These are phyloP conservation scores for Amniataba percoides DNA, from an alignment of 2,797 vertebrate genomes.

Conservation along the genomic window DNA sequence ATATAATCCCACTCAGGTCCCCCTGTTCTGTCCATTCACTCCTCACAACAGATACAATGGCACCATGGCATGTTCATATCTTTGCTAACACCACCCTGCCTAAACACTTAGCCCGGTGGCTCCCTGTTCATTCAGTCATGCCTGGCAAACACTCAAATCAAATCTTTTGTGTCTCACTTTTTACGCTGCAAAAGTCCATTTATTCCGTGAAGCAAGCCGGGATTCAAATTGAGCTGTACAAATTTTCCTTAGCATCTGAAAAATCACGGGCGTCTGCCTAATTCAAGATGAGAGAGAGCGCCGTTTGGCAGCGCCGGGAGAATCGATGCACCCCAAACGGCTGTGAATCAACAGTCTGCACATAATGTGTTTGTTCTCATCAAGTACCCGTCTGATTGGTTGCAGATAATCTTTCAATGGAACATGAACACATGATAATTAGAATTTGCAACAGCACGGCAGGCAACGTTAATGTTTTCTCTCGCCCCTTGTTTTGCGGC, in stretches of 20 bases:
- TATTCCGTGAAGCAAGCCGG: slow-evolving; percentile 46
- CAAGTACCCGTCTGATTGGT: slow-evolving; percentile 77
- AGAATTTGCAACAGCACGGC: slow-evolving; percentile 71
- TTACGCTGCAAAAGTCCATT: slow-evolving; percentile 48
- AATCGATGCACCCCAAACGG: slow-evolving; percentile 79
- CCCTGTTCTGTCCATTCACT: slow-evolving; percentile 33
- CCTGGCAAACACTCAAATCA: slow-evolving; percentile 53
- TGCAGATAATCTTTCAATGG: slow-evolving; percentile 80
- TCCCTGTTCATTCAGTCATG: slow-evolving; percentile 41
- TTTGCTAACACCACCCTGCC: slow-evolving; percentile 25
- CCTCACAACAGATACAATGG: slow-evolving; percentile 32
- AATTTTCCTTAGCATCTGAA: slow-evolving; percentile 78
- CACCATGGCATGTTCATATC: slow-evolving; percentile 34
- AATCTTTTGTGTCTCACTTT: slow-evolving; percentile 40
- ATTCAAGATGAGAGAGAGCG: slow-evolving; percentile 75
- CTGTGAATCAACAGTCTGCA: slow-evolving; percentile 79
- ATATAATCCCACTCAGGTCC: slow-evolving; percentile 30
- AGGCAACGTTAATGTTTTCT: slow-evolving; percentile 68
- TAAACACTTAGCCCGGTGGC: slow-evolving; percentile 20
- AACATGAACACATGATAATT: slow-evolving; percentile 80
- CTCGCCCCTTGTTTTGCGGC: slow-evolving; percentile 60
- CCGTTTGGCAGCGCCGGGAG: slow-evolving; percentile 67
- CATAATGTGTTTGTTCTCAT: slow-evolving; percentile 82
- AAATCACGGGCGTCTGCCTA: slow-evolving; percentile 73
- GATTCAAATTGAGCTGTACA: slow-evolving; percentile 73